Evolutionary conservation across 2,113 vertebrate genomes (phyloP), one percentile per base, ranked within the genome.

Genomic region (Glaucidium brasilianum): DNA sequence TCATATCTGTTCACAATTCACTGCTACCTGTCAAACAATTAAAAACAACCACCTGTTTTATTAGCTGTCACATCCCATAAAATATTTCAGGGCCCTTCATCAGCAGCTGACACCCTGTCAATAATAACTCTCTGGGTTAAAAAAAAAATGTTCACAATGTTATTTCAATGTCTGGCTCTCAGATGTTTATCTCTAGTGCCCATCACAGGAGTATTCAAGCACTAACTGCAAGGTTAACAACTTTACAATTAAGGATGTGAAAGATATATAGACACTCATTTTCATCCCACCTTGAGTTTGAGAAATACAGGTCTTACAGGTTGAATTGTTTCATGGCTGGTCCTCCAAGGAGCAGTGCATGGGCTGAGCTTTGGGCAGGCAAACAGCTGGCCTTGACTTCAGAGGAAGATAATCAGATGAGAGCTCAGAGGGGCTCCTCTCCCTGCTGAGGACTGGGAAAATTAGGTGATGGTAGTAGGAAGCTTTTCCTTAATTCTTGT

Each of bases 1-100:
- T 95, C 94, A 95, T 83, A 96, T 96, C 85, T 97, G 96, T 80
- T 97, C 92, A 72, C 94, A 74, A 96, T 95, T 96, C 90, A 49
- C 78, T 93, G 87, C 96, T 95, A 94, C 93, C 85, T 91, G 95
- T 90, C 94, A 94, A 95, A 96, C 90, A 95, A 95, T 96, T 96
- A 96, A 96, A 96, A 96, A 88, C 88, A 96, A 78, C 93, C 95
- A 96, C 91, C 93, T 97, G 95, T 96, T 97, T 97, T 96, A 96
- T 95, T 94, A 95, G 91, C 90, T 97, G 96, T 92, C 94, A 97
- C 77, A 73, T 96, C 94, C 91, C 91, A 68, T 96, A 96, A 97
- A 96, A 95, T 86, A 96, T 93, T 91, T 63, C 93, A 91, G 91
- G 75, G 77, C 74, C 90, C 76, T 94, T 92, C 73, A 96, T 93